A percentile compares a stretch with the other conserved stretches of the same genome.
These are phyloP conservation scores for Arizona elegans DNA, from an alignment of 2,113 vertebrate species.

Conservation along the genomic window DNA sequence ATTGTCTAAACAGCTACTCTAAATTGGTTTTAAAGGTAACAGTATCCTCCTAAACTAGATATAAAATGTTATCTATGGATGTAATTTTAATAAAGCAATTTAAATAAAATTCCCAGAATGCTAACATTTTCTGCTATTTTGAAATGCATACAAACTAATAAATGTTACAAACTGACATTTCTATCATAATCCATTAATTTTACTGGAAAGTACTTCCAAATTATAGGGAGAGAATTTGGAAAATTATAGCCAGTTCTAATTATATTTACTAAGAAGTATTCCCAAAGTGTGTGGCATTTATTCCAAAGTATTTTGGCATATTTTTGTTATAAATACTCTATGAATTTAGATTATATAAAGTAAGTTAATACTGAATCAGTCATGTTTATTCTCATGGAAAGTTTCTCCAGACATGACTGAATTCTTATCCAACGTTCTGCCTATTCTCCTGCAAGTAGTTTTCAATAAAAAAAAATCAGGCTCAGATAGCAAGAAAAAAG, in stretches of 20 bases:
- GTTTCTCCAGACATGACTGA: background rate
- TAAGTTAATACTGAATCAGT: background rate
- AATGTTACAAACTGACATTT: background rate
- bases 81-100: background rate
- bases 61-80: background rate
- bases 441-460: background rate
- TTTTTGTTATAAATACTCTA: background rate
- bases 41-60: background rate
- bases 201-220: background rate
- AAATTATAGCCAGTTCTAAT: background rate
- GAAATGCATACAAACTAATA: background rate
- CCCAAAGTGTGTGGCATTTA: background rate
- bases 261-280: background rate
- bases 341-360: background rate
- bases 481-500: no score
- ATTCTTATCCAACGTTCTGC: background rate
- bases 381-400: background rate
- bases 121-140: background rate
- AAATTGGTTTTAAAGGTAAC: background rate
- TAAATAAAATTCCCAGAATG: background rate
- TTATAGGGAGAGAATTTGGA: background rate
- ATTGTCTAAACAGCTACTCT: background rate
- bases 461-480: no score
- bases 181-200: background rate
- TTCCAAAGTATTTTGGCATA: background rate